Evolutionary conservation across 1,140 invertebrate genomes (phyloP), one percentile per base, ranked within the genome.

Genomic region (Lepidurus apus): DNA sequence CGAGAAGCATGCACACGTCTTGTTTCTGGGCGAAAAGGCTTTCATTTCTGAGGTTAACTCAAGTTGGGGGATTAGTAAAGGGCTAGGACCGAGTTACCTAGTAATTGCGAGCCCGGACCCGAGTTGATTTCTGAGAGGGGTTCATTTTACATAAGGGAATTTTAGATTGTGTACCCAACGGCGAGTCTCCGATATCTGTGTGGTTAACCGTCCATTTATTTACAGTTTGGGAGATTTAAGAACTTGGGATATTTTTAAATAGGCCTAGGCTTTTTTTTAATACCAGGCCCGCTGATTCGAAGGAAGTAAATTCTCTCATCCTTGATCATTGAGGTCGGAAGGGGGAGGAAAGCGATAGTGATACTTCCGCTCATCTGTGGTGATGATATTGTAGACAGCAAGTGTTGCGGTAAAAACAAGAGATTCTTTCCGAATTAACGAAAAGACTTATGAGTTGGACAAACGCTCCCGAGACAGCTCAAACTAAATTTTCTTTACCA

Each of bases 1-100:
- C 34, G 76, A 47, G 45, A 77, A 47, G 17, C 45, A 43, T 77
- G 34, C 76, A 44, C 34, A 53, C 42, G 65, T 53, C 65, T 77
- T 47, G 44, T 77, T 47, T 47, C 43, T 34, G 47, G 10, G 76
- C 34, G 34, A 43, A 75, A 43, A 75, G n/a, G 74, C 42, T 17
- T 43, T 47, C 43, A n/a, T 9, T 13, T 43, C 45, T 9, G n/a
- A 43, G 9, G 76, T 47, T 26, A 26, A 26, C 26, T 26, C 26
- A 26, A 26, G 26, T 26, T 26, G 26, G 26, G 26, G 8, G 47
- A 21, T 65, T 65, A 65, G 47, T 65, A 65, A 65, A 26, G 26
- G 26, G 26, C 26, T 26, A 26, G 26, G 26, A 26, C 26, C 26
- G 26, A 26, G 26, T 26, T n/a, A 34, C 34, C 34, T 34, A 34